Percentiles rank a stretch among this genome's conserved stretches.
phyloP scores from a whole-genome alignment of 2,113 vertebrate genomes.

The Typhlomys cinereus region DNA sequence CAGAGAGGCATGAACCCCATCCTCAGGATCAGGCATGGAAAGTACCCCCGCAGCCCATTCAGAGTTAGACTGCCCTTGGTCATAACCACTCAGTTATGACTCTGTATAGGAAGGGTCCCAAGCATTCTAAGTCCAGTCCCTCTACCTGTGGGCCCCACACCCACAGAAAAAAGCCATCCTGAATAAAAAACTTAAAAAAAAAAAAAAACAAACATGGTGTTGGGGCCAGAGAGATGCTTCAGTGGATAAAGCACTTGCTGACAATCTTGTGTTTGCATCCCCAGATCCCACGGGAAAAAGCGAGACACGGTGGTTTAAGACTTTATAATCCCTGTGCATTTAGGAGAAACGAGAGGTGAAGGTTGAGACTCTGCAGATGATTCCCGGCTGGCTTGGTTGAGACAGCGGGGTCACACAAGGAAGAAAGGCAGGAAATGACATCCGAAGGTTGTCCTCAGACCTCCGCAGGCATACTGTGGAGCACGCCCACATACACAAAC shows the following conservation, averaged over 20 bases:
- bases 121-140: background rate
- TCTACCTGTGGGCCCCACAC: background rate
- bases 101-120: background rate
- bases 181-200: background rate
- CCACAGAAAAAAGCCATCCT: background rate
- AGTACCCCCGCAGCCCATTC: rapidly evolving
- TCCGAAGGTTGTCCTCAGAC: too few species aligned
- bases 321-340: background rate
- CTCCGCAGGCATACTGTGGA: too few species aligned
- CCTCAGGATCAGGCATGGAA: background rate
- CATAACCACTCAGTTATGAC: too few species aligned
- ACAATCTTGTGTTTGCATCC: background rate
- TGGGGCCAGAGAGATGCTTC: background rate
- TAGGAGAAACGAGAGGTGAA: background rate
- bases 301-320: too few species aligned
- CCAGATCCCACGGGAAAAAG: background rate
- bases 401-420: too few species aligned
- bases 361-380: background rate
- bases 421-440: background rate
- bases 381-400: background rate
- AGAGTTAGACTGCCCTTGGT: background rate
- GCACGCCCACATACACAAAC: too few species aligned
- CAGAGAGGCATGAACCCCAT: rapidly evolving
- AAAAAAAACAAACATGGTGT: background rate
- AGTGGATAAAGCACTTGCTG: background rate